Conservation (phyloP, 2,113 vertebrate genomes). For the Corythaixoides concolor region DNA sequence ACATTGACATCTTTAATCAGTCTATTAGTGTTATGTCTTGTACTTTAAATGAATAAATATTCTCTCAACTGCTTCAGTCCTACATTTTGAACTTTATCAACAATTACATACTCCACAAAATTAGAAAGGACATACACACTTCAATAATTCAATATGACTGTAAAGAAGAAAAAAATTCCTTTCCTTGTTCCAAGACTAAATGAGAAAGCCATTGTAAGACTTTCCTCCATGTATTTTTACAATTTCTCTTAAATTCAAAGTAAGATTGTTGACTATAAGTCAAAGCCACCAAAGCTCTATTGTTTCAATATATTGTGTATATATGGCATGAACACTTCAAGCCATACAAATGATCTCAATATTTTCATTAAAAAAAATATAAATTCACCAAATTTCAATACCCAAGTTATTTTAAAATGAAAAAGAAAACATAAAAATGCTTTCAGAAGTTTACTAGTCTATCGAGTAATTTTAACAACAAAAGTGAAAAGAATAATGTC, state of each 20-base stretch:
- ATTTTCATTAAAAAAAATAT: background rate
- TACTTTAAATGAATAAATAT: constrained; percentile 25
- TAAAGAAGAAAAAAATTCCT: background rate
- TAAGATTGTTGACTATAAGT: background rate
- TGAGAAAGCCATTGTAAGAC: background rate
- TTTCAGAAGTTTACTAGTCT: background rate
- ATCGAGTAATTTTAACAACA: background rate
- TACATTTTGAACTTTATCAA: background rate
- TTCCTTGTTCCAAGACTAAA: background rate
- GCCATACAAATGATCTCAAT: background rate
- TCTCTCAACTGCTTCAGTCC: background rate
- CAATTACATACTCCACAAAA: background rate
- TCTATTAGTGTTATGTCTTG: background rate
- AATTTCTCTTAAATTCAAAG: background rate
- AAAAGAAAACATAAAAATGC: background rate
- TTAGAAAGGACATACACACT: background rate
- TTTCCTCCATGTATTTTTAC: background rate
- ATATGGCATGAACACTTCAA: background rate
- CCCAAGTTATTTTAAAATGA: background rate
- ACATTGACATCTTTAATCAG: background rate
- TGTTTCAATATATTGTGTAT: background rate
- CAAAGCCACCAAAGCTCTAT: background rate
- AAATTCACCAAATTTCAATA: background rate
- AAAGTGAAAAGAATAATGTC: background rate
- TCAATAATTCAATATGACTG: background rate